phyloP scores from a whole-genome alignment of 35 echinoderm and acorn worm genomes.

The Chiridota heheva region DNA sequence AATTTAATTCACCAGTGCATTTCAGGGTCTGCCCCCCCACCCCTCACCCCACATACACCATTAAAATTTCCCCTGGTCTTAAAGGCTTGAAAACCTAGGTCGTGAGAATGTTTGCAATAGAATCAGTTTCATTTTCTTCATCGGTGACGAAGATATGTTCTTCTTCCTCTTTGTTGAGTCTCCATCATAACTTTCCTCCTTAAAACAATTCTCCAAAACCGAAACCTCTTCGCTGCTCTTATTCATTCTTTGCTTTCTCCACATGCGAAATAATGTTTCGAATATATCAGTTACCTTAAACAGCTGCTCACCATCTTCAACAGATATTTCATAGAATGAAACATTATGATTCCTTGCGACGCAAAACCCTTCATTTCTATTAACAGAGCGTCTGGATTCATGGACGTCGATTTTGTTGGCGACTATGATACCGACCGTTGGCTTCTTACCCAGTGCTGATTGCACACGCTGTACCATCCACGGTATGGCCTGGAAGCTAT shows the following conservation, averaged over 20 bases:
- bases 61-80: background rate
- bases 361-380: conserved; percentile 42
- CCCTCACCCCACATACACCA: background rate
- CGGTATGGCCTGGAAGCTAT: conserved; percentile 60
- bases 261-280: conserved; percentile 56
- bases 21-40: no score
- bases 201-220: no score
- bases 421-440: conserved; percentile 52
- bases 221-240: no score
- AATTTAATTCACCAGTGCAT: no score
- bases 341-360: conserved; percentile 47
- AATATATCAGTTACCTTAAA: conserved; percentile 66
- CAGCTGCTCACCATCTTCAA: conserved; percentile 67
- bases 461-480: conserved; percentile 41
- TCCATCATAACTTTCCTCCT: background rate
- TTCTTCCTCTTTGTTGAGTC: background rate
- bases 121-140: conserved; percentile 37
- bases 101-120: conserved; percentile 21
- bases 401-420: conserved; percentile 73
- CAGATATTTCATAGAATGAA: conserved; percentile 78
- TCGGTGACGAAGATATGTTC: conserved; percentile 25
- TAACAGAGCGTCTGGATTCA: conserved; percentile 27
- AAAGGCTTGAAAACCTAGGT: conserved; percentile 14
- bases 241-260: conserved; percentile 48
- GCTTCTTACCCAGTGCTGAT: conserved; percentile 20